Conservation (phyloP, 2,113 vertebrate species). For the Danio rerio region DNA sequence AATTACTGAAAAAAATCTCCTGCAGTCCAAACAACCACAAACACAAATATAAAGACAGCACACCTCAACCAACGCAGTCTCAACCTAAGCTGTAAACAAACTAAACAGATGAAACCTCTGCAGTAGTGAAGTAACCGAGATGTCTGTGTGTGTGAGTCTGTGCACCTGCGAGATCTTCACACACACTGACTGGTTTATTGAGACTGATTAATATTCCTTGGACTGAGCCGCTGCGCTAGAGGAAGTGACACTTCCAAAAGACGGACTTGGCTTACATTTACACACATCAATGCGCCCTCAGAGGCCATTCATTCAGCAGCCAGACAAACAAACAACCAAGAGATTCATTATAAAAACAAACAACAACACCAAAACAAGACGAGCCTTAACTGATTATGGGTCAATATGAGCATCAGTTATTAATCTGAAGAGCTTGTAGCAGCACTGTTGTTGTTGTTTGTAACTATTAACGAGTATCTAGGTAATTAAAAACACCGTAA, state of each 20-base stretch:
- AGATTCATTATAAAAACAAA: conserved; percentile 35
- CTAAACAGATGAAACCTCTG: background rate
- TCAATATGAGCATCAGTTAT: too few relatives aligned
- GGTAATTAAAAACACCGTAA: too few relatives aligned
- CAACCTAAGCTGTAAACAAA: background rate
- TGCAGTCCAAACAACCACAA: background rate
- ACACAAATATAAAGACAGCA: background rate
- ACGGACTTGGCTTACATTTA: conserved; percentile 40
- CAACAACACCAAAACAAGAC: background rate
- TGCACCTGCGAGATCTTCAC: conserved; percentile 18
- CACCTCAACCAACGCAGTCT: background rate
- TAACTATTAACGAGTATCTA: too few relatives aligned
- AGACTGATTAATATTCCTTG: conserved; percentile 50
- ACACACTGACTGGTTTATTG: conserved; percentile 47
- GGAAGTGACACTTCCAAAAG: conserved; percentile 37
- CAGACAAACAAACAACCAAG: conserved; percentile 18
- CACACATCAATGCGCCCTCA: conserved; percentile 31
- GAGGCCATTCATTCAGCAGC: conserved; percentile 25
- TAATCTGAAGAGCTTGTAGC: too few relatives aligned
- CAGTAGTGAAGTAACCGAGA: background rate
- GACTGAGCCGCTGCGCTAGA: conserved; percentile 34
- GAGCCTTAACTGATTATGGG: background rate
- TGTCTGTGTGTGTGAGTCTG: background rate
- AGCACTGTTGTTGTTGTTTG: too few relatives aligned
- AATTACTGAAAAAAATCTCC: conserved; percentile 2